Evolutionary conservation across 2,888 invertebrate species (phyloP).

Genomic region (Tryphoninae sp.): DNA sequence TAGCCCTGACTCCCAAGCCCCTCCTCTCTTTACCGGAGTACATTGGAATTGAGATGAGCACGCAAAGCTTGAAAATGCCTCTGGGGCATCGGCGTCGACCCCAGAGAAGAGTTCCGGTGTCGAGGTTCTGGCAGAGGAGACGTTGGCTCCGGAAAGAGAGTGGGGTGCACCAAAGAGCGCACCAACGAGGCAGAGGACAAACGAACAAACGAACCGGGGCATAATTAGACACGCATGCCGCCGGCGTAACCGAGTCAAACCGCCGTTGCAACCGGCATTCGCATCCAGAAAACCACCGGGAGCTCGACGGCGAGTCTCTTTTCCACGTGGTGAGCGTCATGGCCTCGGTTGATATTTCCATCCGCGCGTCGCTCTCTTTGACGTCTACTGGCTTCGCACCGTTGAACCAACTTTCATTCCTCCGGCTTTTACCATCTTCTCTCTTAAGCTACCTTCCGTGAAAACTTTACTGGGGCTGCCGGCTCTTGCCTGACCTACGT

Average conservation of each 20-base stretch:
- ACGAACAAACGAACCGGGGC: conserved; percentile 73
- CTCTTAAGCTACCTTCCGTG: not conserved
- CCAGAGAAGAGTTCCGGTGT: conserved; percentile 56
- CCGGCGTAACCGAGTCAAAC: conserved; percentile 70
- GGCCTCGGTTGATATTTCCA: conserved; percentile 55
- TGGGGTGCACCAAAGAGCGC: conserved; percentile 39
- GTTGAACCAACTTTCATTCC: conserved; percentile 26
- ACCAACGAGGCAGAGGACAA: conserved; percentile 70
- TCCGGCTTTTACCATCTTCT: conserved; percentile 48
- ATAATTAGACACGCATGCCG: conserved; percentile 73
- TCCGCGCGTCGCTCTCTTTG: conserved; percentile 51
- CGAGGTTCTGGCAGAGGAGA: conserved; percentile 39
- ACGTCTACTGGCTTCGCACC: conserved; percentile 34
- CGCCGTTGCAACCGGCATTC: conserved; percentile 47
- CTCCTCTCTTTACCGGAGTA: conserved; percentile 40
- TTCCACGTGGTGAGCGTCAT: conserved; percentile 18
- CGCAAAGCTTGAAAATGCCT: conserved; percentile 58
- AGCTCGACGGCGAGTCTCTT: conserved; percentile 33
- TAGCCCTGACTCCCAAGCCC: not conserved
- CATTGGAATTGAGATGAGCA: conserved; percentile 38
- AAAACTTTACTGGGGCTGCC: conserved; percentile 19
- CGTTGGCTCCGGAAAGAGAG: conserved; percentile 8
- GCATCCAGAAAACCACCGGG: conserved; percentile 38
- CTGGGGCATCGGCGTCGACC: conserved; percentile 49
- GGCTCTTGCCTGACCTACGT: conserved; percentile 26